phyloP scores from a whole-genome alignment of 2,113 vertebrate species.

The Hydrochoerus hydrochaeris region DNA sequence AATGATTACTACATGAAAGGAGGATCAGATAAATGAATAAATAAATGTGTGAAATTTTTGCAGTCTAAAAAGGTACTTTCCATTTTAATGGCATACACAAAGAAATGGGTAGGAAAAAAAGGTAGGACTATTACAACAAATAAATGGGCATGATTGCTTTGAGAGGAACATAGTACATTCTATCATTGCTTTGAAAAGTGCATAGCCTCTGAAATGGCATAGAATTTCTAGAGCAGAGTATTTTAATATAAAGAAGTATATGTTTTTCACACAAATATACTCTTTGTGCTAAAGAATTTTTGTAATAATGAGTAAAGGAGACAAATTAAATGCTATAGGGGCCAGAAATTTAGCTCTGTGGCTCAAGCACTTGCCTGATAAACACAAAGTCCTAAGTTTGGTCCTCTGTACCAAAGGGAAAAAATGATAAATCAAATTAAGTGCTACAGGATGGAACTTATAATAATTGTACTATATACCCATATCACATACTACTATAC shows the following conservation, averaged over 20 bases:
- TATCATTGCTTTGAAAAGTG: not conserved
- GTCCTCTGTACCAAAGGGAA: too few relatives aligned
- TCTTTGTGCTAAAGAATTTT: not conserved
- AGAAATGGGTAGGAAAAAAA: not conserved
- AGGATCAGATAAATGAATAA: not conserved
- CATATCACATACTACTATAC: not conserved
- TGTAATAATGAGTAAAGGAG: not conserved
- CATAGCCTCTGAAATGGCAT: not conserved
- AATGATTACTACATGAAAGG: constrained; percentile 13
- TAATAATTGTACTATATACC: not conserved
- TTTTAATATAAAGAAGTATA: not conserved
- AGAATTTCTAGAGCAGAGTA: not conserved
- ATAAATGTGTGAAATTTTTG: not conserved
- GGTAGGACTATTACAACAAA: not conserved
- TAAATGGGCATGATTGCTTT: not conserved
- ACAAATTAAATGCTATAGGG: not conserved
- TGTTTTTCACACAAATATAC: not conserved
- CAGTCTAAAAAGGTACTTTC: constrained; percentile 17
- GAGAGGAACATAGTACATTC: not conserved
- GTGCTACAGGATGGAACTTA: not conserved
- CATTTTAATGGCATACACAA: not conserved
- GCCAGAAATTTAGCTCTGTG: too few relatives aligned
- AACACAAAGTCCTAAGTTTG: too few relatives aligned
- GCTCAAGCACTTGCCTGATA: too few relatives aligned
- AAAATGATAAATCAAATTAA: too few relatives aligned